A percentile compares a stretch with the other conserved stretches of the same genome.
Conservation (phyloP, 2,888 invertebrate genomes). For the Caprella mutica region DNA sequence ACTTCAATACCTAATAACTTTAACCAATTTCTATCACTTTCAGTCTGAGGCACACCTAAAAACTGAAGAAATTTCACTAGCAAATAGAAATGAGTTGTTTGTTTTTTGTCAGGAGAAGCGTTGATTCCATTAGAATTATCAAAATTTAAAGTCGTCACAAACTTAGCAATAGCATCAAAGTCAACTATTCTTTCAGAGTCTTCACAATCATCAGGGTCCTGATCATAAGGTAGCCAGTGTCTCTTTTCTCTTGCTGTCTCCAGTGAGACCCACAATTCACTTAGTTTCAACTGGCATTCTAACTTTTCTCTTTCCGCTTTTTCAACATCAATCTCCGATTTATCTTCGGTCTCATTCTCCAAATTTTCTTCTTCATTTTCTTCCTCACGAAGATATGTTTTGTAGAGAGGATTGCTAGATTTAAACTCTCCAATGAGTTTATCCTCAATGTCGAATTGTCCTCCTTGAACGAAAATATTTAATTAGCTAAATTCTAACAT, state of each 20-base stretch:
- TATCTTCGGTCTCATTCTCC: not conserved
- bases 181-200: constrained; percentile 41
- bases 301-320: not conserved
- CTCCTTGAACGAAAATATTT: no score
- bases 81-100: no score
- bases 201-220: constrained; percentile 41
- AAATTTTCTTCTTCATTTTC: not conserved
- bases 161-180: constrained; percentile 40
- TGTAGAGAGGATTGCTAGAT: no score
- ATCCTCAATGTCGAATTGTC: no score
- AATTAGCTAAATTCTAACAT: no score
- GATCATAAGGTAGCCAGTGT: constrained; percentile 42
- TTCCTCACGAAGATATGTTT: not conserved
- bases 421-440: no score
- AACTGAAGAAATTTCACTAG: no score
- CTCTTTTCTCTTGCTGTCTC: constrained; percentile 39
- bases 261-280: constrained; percentile 39
- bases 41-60: no score
- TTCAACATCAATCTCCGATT: not conserved
- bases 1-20: no score
- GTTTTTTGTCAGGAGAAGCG: no score
- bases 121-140: no score
- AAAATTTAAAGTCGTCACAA: not conserved
- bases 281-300: constrained; percentile 3
- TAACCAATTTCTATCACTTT: no score